Percentiles rank a stretch among this genome's conserved stretches.
Evolutionary conservation across 1,140 invertebrate species (phyloP).

Genomic region (Aphelinus certus): DNA sequence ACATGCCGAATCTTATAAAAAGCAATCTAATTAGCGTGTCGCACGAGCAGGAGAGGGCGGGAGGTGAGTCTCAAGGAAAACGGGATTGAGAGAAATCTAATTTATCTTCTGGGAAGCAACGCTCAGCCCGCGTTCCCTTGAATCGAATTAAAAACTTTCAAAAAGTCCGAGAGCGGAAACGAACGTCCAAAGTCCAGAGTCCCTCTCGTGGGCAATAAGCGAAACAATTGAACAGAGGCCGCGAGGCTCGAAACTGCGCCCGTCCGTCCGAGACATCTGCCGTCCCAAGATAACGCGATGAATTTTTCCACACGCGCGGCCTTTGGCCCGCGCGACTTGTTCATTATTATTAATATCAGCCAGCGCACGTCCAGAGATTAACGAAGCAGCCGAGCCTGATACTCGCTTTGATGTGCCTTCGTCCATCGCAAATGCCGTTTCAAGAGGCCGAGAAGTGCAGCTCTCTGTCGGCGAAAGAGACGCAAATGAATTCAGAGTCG

Average conservation of each 20-base stretch:
- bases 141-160: background rate
- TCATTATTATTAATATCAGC: slow-evolving; percentile 21
- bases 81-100: too few species aligned
- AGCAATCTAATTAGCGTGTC: too few species aligned
- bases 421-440: background rate
- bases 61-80: too few species aligned
- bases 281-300: slow-evolving; percentile 12
- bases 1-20: too few species aligned
- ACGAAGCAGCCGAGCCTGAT: background rate
- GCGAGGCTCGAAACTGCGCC: too few species aligned
- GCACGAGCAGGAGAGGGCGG: too few species aligned
- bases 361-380: background rate
- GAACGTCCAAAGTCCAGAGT: background rate
- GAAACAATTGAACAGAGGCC: background rate
- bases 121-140: too few species aligned
- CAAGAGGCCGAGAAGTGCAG: background rate
- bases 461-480: background rate
- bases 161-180: background rate
- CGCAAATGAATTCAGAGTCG: too few species aligned
- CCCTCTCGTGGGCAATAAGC: background rate
- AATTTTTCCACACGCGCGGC: background rate
- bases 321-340: background rate
- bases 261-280: background rate
- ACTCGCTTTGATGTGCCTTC: background rate
- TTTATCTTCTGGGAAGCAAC: too few species aligned